Base-by-base conservation (phyloP, 2,888 invertebrate genomes). In the Mayetiola destructor region DNA sequence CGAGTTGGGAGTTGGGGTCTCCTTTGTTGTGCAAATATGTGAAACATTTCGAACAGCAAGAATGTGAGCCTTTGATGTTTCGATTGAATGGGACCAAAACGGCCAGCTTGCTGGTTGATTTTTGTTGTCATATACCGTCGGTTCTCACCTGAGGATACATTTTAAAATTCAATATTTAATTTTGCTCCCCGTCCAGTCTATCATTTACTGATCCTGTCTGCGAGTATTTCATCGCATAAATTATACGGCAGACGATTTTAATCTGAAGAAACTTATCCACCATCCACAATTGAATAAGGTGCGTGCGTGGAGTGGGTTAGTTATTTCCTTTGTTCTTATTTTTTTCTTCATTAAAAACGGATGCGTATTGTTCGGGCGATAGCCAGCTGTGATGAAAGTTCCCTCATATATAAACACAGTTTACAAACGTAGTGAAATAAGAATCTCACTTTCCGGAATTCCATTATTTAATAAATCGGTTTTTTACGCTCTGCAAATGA, bases 51-150 rank as follows among this genome's bases (percentile, higher is more conserved):
- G 16, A 40, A 40, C 3, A 23, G 10, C 2, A 6, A 27, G n/a
- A n/a, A 42, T 42, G 48, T 48, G 23, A 48, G n/a, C n/a, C 48
- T 48, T 48, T 48, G 48, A 48, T 48, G 48, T 48, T 23, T 27
- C 48, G 48, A 48, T 48, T 48, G 48, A 27, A 48, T 27, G n/a
- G 27, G 27, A 23, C 48, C 48, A 27, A 23, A 48, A 48, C 14
- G n/a, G 27, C n/a, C 23, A n/a, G 18, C 8, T 27, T 48, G 4
- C 27, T n/a, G 27, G 23, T n/a, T n/a, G 48, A 48, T 2, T 27
- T 48, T 48, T 12, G 5, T 48, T 9, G 29, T 40, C n/a, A 23
- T 40, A n/a, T n/a, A n/a, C n/a, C 40, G 21, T 21, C 10, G 21
- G 23, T 42, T 27, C 48, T 48, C 27, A 48, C 48, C 48, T 48